phyloP scores from a whole-genome alignment of 2,888 invertebrate genomes.

The Bursaphelenchus okinawaensis region DNA sequence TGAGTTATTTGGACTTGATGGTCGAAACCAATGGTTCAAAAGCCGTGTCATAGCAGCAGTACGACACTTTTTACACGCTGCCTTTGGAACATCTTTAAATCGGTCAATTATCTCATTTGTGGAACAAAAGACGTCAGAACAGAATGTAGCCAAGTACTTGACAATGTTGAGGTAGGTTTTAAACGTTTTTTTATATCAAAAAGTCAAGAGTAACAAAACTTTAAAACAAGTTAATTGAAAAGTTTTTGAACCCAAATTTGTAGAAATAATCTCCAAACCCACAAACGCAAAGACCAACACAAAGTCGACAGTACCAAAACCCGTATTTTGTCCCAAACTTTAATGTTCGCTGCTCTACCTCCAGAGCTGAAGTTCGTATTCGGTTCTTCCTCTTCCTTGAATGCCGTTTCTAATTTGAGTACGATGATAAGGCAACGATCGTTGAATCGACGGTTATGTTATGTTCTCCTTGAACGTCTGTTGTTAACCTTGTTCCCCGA shows the following conservation, averaged over 20 bases:
- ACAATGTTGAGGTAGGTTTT: constrained; percentile 72
- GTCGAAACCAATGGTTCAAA: constrained; percentile 75
- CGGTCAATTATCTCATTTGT: constrained; percentile 81
- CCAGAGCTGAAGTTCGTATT: constrained; percentile 84
- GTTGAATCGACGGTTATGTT: constrained; percentile 76
- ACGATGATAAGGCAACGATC: constrained; percentile 80
- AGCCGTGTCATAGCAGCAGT: constrained; percentile 71
- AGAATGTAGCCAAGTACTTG: constrained; percentile 80
- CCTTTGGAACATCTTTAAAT: constrained; percentile 77
- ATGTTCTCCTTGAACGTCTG: constrained; percentile 77
- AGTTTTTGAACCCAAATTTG: too few relatives aligned
- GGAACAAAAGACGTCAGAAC: constrained; percentile 76
- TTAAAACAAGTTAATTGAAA: background rate
- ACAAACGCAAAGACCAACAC: background rate
- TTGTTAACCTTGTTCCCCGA: constrained; percentile 53
- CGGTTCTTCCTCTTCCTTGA: constrained; percentile 64
- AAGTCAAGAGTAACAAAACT: background rate
- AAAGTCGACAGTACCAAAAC: background rate
- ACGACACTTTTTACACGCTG: constrained; percentile 72
- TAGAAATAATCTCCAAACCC: constrained; percentile 13
- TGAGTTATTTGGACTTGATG: constrained; percentile 77
- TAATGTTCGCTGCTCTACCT: constrained; percentile 75
- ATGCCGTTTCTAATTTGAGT: constrained; percentile 64
- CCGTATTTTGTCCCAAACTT: constrained; percentile 74
- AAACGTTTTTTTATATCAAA: constrained; percentile 2